These are phyloP conservation scores for Tenebrosternarchus preto DNA, from an alignment of 2,113 vertebrate genomes.

Conservation along the genomic window DNA sequence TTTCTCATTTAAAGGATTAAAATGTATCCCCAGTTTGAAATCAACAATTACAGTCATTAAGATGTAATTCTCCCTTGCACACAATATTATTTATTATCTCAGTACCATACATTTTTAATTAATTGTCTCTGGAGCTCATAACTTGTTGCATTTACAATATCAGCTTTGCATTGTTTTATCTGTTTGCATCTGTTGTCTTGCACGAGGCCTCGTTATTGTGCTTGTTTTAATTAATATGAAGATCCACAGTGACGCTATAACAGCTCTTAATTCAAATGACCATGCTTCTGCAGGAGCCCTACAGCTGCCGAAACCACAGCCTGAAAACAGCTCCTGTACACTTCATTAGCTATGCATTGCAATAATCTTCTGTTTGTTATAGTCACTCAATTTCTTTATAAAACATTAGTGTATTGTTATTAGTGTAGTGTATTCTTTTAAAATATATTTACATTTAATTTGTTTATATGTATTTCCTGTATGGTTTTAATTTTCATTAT, in stretches of 20 bases:
- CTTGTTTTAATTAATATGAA: slow-evolving; percentile 37
- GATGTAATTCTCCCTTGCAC: background rate
- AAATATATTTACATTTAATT: too few species aligned
- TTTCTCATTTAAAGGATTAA: background rate
- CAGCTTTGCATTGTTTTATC: slow-evolving; percentile 16
- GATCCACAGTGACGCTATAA: slow-evolving; percentile 25
- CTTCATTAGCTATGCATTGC: too few species aligned
- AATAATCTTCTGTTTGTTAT: too few species aligned
- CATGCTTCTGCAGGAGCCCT: background rate
- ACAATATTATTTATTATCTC: background rate
- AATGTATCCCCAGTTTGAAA: background rate
- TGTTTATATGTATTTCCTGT: too few species aligned
- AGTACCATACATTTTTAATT: slow-evolving; percentile 16
- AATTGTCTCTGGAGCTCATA: slow-evolving; percentile 8
- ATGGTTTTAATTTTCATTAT: too few species aligned
- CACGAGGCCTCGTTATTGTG: background rate
- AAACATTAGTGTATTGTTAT: too few species aligned
- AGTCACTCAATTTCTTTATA: too few species aligned
- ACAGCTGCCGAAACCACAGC: background rate
- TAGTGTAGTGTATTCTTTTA: too few species aligned
- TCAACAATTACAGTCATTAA: background rate
- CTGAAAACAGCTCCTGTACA: too few species aligned
- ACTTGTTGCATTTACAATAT: slow-evolving; percentile 7
- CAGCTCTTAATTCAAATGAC: slow-evolving; percentile 42
- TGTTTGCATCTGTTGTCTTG: background rate